Base-by-base conservation (phyloP, 2,888 invertebrate species). In the Cancer borealis region DNA sequence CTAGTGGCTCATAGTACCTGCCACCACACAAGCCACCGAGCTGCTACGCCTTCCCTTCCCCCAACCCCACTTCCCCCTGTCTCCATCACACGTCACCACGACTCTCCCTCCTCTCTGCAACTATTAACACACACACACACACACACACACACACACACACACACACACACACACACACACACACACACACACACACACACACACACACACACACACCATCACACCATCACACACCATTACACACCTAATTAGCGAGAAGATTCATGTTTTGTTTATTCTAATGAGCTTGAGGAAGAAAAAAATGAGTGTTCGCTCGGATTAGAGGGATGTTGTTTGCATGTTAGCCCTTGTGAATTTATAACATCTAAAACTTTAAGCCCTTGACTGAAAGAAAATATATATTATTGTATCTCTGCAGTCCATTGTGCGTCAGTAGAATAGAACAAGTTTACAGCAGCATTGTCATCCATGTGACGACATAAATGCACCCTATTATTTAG, bases 101-200 rank as follows among this genome's bases (percentile, higher is more conserved):
- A 3, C 84, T 39, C 39, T 84, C 21, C 39, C 30, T 84, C 12
- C 84, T 39, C 84, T 39, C 84, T 39, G 14, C 8, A 21, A 66
- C 17, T 66, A 14, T 5, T 12, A 66, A 5, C 5, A 5, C n/a
- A 66, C n/a, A 66, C 66, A 66, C 66, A 66, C 88, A 88, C 88
- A 39, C 88, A 66, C 66, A 66, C 66, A 66, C 66, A 66, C 66
- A 66, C 66, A 66, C 66, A 14, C 30, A 84, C 39, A 26, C 30
- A 79, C 79, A 79, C 79, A 79, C 79, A 79, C 79, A 30, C 30
- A 30, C 30, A 79, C 30, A 79, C 79, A 79, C 73, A 79, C 88
- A 88, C 88, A 46, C 88, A 73, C 73, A 73, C 73, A 79, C 79
- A 79, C 79, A 79, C 79, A 79, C 79, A 79, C 79, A 79, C 79